Conservation (phyloP, 1,140 invertebrate species). For the Cepaea nemoralis region DNA sequence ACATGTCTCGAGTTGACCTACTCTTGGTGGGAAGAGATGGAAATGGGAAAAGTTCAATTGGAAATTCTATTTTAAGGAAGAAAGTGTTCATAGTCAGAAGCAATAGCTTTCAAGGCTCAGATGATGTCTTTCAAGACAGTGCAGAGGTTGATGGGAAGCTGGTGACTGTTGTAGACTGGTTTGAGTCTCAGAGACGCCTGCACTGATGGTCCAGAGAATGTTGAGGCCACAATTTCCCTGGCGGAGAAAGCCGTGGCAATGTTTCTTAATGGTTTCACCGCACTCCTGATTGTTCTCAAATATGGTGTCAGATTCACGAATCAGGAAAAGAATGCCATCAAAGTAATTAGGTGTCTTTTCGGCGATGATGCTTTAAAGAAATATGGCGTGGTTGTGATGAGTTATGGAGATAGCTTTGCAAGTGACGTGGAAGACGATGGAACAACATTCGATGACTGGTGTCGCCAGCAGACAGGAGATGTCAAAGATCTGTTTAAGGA, state of each 20-base stretch:
- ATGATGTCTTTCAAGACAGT: not conserved
- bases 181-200: not conserved
- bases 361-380: not conserved
- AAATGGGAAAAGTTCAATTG: conserved; percentile 25
- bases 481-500: not conserved
- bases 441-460: conserved; percentile 11
- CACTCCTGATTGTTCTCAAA: conserved; percentile 51
- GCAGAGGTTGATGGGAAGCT: not conserved
- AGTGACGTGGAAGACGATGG: not conserved
- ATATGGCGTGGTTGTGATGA: conserved; percentile 15
- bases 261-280: not conserved
- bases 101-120: conserved; percentile 35
- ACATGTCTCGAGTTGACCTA: not conserved
- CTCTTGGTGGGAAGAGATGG: conserved; percentile 10
- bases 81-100: not conserved
- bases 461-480: conserved; percentile 4
- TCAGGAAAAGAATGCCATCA: not conserved
- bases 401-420: conserved; percentile 19
- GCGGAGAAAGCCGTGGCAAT: not conserved
- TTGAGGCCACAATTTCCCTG: not conserved
- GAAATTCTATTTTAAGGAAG: not conserved
- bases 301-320: conserved; percentile 53
- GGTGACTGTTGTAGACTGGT: not conserved
- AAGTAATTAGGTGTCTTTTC: not conserved
- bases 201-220: not conserved